Base-by-base conservation (phyloP, 2,113 vertebrate genomes). In the Caranx melampygus region DNA sequence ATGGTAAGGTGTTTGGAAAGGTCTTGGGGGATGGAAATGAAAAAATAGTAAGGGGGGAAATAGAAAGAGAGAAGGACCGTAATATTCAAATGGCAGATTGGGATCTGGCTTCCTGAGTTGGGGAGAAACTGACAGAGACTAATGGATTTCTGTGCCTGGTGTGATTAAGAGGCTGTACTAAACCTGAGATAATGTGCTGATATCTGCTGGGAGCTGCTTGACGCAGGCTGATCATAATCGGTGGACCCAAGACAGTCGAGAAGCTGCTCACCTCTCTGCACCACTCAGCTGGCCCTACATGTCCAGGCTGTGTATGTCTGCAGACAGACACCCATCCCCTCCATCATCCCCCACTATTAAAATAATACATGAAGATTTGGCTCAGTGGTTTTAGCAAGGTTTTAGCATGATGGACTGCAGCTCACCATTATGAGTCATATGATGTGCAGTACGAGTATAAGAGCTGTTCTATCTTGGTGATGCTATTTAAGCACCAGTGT, bases 111-210 rank as follows among this genome's bases (percentile, higher is more conserved):
- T 95, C 91, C 89, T 90, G 92, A 95, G 96, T 93, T 92, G 85
- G 89, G 79, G 90, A 94, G 79, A 93, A 94, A 94, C 31, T 95
- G 96, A 96, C 92, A 91, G 95, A 94, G 95, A 95, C 95, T 93
- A 95, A 96, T 95, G 95, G 94, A 95, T 96, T 96, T 95, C 93
- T 80, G 94, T 90, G 94, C 92, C 90, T 88, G 87, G 81, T 92
- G 92, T 95, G 95, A 95, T 90, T 95, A 78, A 93, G 93, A 94
- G 94, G 89, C 94, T 95, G 91, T 86, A 91, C 88, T 91, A 94
- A 95, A 88, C 87, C 89, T 92, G 76, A 87, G 93, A 95, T 96
- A 96, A 96, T 95, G 95, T 90, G 93, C 90, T 93, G 96, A 96
- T 96, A 97, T 95, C 93, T 88, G 92, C 94, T 92, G 95, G 96